phyloP scores from a whole-genome alignment of 2,797 vertebrate species.

The Hoplostethus mediterraneus region DNA sequence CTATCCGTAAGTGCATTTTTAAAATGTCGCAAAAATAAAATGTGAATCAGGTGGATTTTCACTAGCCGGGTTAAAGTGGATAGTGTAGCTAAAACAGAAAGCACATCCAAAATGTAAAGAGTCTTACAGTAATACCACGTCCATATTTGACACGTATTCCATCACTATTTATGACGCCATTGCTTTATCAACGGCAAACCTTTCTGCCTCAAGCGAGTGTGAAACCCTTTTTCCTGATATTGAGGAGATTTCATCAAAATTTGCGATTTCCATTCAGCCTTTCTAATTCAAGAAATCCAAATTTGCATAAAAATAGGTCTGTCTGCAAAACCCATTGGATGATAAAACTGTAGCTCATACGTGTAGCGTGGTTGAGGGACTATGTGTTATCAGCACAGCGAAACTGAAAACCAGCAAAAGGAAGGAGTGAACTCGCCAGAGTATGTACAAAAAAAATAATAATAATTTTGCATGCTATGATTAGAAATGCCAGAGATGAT shows the following conservation, averaged over 20 bases:
- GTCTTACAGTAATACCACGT: slow-evolving; percentile 27
- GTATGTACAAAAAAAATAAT: slow-evolving; percentile 18
- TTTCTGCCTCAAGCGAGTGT: slow-evolving; percentile 12
- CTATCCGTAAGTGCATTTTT: slow-evolving; percentile 61
- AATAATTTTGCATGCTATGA: slow-evolving; percentile 42
- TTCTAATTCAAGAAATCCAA: slow-evolving; percentile 22
- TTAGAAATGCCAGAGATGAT: slow-evolving; percentile 66
- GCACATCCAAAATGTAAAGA: slow-evolving; percentile 23
- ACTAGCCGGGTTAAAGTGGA: slow-evolving; percentile 56
- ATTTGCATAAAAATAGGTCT: not conserved
- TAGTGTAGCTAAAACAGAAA: slow-evolving; percentile 43
- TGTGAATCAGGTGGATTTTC: slow-evolving; percentile 71
- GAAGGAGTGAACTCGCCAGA: slow-evolving; percentile 17
- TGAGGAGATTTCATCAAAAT: slow-evolving; percentile 5
- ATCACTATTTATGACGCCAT: slow-evolving; percentile 14
- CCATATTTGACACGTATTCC: slow-evolving; percentile 16
- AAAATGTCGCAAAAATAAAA: slow-evolving; percentile 71
- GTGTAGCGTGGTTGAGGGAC: too few species aligned
- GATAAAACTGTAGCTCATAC: not conserved
- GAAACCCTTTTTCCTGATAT: slow-evolving; percentile 11
- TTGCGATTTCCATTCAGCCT: slow-evolving; percentile 11
- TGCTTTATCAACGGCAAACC: slow-evolving; percentile 20
- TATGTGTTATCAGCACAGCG: not conserved
- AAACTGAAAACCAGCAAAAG: slow-evolving; percentile 1
- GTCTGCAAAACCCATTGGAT: slow-evolving; percentile 1